Evolutionary conservation across 2,888 invertebrate genomes (phyloP).

Genomic region (Clunio marinus): DNA sequence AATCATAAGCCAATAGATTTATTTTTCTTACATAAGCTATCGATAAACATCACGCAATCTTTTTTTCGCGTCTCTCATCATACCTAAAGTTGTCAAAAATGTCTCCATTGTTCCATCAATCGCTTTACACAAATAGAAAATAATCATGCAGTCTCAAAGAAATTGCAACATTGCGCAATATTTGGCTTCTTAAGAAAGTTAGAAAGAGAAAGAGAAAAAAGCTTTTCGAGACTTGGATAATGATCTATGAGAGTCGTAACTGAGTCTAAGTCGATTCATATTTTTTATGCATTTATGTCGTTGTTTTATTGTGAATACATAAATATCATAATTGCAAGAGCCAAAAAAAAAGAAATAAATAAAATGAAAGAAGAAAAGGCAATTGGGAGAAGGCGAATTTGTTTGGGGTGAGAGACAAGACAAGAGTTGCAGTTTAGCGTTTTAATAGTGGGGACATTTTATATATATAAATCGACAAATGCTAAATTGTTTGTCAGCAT

Average conservation of each 20-base stretch:
- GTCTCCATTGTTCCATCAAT: neutral
- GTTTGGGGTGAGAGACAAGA: no score
- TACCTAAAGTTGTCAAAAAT: no score
- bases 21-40: neutral
- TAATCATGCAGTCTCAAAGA: neutral
- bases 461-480: conserved; percentile 30
- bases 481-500: conserved; percentile 21
- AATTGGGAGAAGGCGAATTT: no score
- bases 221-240: neutral
- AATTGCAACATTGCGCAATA: neutral
- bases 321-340: neutral
- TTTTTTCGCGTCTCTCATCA: neutral
- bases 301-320: neutral
- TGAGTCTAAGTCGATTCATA: neutral
- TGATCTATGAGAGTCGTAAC: neutral
- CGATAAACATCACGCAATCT: neutral
- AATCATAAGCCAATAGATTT: neutral
- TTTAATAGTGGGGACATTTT: conserved; percentile 17
- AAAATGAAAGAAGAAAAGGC: neutral
- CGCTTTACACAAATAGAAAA: neutral
- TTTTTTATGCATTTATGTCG: conserved; percentile 6
- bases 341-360: conserved; percentile 30
- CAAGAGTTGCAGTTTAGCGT: neutral
- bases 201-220: neutral
- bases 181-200: neutral